Evolutionary conservation across 2,113 vertebrate genomes (phyloP), one percentile per base, ranked within the genome.

Genomic region (Pluvianellus socialis): DNA sequence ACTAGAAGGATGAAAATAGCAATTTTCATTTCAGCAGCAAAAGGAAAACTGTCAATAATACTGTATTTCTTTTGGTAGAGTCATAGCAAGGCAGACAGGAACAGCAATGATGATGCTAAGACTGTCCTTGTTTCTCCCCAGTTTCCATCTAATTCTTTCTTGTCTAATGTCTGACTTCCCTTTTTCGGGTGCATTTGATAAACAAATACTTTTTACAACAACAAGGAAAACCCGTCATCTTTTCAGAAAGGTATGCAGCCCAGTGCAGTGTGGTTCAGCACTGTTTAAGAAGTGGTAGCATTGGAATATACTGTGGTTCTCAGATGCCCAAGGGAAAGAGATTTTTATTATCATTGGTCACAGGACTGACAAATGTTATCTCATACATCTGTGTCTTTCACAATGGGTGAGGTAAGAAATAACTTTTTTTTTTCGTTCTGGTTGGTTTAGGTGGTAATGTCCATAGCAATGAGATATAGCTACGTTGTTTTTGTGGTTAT

Each of bases 371-470:
- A 91, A 89, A 74, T 92, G 71, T 76, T 91, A 91, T 91, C 77
- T 95, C 2, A 1, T 95, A 95, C 95, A 87, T 92, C 59, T 30
- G 2, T 52, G 76, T 90, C 87, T 96, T 95, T 91, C 93, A 93
- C 86, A 97, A 80, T 73, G 67, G 59, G 77, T 96, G 94, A 96
- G 63, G 92, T 93, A 95, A 94, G 58, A 91, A 97, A 94, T 58
- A 92, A 88, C 67, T n/a, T 58, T 75, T 79, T 70, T 76, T 83
- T 70, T 55, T 49, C n/a, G 20, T 79, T 97, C 58, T 90, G 63
- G 20, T 92, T 91, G 80, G 66, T 95, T 94, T 95, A 94, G 94
- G 81, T 95, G 91, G 86, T 95, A 70, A 90, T 74, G 74, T 94
- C 91, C 42, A 44, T 63, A 67, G 65, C 18, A 50, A 8, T 87